Base-by-base conservation (phyloP, 2,888 invertebrate species). In the Aspidiotus rigidus region DNA sequence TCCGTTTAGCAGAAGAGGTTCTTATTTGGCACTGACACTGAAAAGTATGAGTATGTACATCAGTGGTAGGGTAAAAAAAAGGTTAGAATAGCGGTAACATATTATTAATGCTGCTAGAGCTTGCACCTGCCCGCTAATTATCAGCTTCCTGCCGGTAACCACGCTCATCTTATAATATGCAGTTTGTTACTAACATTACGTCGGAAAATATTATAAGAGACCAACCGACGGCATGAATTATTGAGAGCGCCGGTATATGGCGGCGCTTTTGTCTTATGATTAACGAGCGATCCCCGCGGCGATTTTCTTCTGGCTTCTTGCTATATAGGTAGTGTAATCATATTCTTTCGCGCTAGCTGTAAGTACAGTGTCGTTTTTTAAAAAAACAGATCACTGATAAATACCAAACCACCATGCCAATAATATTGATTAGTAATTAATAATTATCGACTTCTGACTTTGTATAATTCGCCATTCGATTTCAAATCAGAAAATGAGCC, bases 81-180 rank as follows among this genome's bases (percentile, higher is more conserved):
- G 66, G 41, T 59, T 53, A 44, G 66, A 56, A 55, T 57, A 66
- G 66, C 66, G 66, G 66, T 66, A 66, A 66, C 66, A 66, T 66
- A 66, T 66, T 66, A 66, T 66, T 66, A 66, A 66, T 66, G 66
- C 66, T 66, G 66, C 66, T 66, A 66, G 28, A 28, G 66, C 66
- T 66, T 57, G 66, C 66, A 66, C 66, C 66, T 66, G 66, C 66
- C 66, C 56, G 66, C 66, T 66, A 66, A 66, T 66, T 66, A 66
- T 66, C 66, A 66, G 66, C 66, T 66, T 66, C 66, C 66, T 66
- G 66, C 66, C 66, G 66, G 66, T 66, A 66, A 66, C 66, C 66
- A 66, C 66, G 57, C 42, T 66, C 66, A 66, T 66, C 66, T 66
- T 66, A 66, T 66, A 66, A 41, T 66, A 56, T 66, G 59, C 28